phyloP scores from a whole-genome alignment of 2,797 vertebrate genomes.

The Mus caroli region DNA sequence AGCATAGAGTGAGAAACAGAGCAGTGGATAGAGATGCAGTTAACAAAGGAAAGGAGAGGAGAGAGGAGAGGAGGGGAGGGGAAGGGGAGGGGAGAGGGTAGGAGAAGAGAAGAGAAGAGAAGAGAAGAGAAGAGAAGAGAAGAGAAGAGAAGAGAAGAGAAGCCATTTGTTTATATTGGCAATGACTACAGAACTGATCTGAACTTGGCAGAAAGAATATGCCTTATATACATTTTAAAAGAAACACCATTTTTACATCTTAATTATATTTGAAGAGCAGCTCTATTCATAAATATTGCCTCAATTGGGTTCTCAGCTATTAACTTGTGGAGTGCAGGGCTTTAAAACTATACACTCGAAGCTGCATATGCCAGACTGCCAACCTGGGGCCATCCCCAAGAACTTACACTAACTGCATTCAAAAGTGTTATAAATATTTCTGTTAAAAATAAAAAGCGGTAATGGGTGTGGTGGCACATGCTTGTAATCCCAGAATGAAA shows the following conservation, averaged over 20 bases:
- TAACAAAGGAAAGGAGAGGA: background rate
- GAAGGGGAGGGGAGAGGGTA: too few relatives aligned
- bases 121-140: too few relatives aligned
- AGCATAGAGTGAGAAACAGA: background rate
- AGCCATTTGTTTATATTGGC: background rate
- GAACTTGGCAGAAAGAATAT: background rate
- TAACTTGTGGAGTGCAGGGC: slow-evolving; percentile 28
- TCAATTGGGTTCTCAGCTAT: slow-evolving; percentile 9
- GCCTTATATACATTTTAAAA: background rate
- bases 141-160: background rate
- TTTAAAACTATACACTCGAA: background rate
- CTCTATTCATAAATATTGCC: background rate
- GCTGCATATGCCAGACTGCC: background rate
- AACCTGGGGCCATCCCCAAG: background rate
- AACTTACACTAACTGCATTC: background rate
- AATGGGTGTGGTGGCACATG: too few relatives aligned
- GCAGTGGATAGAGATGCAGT: background rate
- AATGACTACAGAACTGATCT: background rate
- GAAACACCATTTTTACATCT: background rate
- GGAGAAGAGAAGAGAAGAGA: too few relatives aligned
- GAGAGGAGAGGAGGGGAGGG: too few relatives aligned
- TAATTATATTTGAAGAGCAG: slow-evolving; percentile 36
- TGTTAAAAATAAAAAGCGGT: slow-evolving; percentile 1
- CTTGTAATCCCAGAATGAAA: background rate
- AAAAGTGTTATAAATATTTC: slow-evolving; percentile 34